phyloP scores from a whole-genome alignment of 2,113 vertebrate species.

The Ariopsis seemanni region DNA sequence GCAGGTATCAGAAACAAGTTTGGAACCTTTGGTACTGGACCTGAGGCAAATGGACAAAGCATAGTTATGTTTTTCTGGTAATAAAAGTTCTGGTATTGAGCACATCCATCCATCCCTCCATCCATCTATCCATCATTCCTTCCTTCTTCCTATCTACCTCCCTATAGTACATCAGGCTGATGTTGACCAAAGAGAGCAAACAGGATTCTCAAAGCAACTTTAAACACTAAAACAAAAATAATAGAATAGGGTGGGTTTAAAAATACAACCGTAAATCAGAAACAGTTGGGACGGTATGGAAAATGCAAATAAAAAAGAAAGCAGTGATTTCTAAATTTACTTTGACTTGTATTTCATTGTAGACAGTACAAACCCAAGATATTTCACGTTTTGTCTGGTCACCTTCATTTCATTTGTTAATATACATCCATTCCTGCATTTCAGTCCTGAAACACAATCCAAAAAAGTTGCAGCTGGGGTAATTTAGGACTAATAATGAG shows the following conservation, averaged over 20 bases:
- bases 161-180: background rate
- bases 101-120: background rate
- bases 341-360: too few relatives aligned
- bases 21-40: background rate
- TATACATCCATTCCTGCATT: too few relatives aligned
- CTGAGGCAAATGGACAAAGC: background rate
- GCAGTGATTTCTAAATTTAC: too few relatives aligned
- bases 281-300: too few relatives aligned
- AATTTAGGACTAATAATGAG: too few relatives aligned
- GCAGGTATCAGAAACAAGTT: background rate
- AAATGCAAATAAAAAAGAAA: too few relatives aligned
- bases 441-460: too few relatives aligned
- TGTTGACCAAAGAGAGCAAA: background rate
- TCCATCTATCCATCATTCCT: background rate
- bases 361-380: too few relatives aligned
- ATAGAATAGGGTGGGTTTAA: background rate
- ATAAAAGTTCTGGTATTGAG: background rate
- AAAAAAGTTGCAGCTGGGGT: too few relatives aligned
- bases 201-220: background rate
- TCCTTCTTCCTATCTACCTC: background rate
- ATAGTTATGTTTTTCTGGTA: background rate
- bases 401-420: too few relatives aligned
- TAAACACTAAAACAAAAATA: background rate
- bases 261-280: too few relatives aligned
- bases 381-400: too few relatives aligned